These are phyloP conservation scores for Cosmia pyralina DNA, from an alignment of 2,888 invertebrate species.

Conservation along the genomic window DNA sequence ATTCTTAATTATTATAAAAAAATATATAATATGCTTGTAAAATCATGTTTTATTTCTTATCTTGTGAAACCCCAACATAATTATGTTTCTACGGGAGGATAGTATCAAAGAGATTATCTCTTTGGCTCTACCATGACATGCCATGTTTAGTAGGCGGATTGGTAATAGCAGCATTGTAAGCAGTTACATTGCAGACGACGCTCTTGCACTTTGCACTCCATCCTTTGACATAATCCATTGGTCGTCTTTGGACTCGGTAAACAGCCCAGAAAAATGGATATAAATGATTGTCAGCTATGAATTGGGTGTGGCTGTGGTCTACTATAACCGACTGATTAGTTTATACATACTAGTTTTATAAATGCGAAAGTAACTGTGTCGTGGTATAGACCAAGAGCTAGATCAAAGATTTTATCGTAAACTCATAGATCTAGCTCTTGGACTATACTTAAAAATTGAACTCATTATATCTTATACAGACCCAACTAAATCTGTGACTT, in stretches of 20 bases:
- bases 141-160: background rate
- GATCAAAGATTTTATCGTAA: no score
- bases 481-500: no score
- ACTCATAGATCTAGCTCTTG: no score
- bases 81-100: background rate
- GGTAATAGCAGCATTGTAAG: background rate
- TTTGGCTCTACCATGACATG: background rate
- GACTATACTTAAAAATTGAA: no score
- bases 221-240: background rate
- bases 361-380: no score
- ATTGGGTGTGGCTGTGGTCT: no score
- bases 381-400: no score
- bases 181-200: no score
- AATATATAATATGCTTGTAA: slow-evolving; percentile 90
- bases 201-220: background rate
- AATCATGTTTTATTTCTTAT: slow-evolving; percentile 82
- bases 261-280: background rate
- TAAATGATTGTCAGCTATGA: background rate
- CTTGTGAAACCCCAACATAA: background rate
- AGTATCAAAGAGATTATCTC: no score
- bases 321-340: background rate
- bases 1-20: slow-evolving; percentile 90
- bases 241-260: no score
- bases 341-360: no score
- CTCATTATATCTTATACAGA: no score